phyloP scores from a whole-genome alignment of 2,888 invertebrate species.

The Nycteola revayana region DNA sequence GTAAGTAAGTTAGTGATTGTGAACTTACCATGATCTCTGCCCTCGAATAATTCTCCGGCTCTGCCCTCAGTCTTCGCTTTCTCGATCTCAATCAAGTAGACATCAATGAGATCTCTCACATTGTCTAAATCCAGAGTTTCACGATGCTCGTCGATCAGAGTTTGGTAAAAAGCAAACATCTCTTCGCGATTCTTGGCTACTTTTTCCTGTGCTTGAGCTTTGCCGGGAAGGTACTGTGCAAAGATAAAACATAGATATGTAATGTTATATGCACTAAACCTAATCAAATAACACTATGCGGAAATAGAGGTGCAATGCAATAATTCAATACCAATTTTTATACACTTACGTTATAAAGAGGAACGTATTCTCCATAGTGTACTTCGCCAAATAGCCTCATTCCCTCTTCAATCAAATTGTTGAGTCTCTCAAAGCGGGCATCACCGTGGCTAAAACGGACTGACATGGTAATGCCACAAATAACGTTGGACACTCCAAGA shows the following conservation, averaged over 20 bases:
- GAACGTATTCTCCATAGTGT: conserved; percentile 91
- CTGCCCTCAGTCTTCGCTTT: conserved; percentile 90
- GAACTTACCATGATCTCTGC: conserved; percentile 91
- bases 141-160: conserved; percentile 91
- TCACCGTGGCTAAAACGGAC: conserved; percentile 91
- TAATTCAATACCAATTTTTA: conserved; percentile 1
- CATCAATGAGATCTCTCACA: conserved; percentile 92
- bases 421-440: conserved; percentile 88
- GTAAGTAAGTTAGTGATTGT: no score
- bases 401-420: conserved; percentile 94
- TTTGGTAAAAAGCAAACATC: conserved; percentile 92
- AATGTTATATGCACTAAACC: no score
- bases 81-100: conserved; percentile 92
- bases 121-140: conserved; percentile 88
- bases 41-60: conserved; percentile 89
- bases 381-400: conserved; percentile 93
- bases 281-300: no score
- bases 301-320: no score
- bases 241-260: conserved; percentile 18
- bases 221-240: conserved; percentile 83
- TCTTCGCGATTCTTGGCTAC: conserved; percentile 88
- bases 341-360: conserved; percentile 85
- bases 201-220: conserved; percentile 83
- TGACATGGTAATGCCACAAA: conserved; percentile 95
- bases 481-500: conserved; percentile 93